Percentiles rank a stretch among this genome's conserved stretches.
These are phyloP conservation scores for Vulpes vulpes DNA, from an alignment of 2,113 vertebrate species.

Conservation along the genomic window DNA sequence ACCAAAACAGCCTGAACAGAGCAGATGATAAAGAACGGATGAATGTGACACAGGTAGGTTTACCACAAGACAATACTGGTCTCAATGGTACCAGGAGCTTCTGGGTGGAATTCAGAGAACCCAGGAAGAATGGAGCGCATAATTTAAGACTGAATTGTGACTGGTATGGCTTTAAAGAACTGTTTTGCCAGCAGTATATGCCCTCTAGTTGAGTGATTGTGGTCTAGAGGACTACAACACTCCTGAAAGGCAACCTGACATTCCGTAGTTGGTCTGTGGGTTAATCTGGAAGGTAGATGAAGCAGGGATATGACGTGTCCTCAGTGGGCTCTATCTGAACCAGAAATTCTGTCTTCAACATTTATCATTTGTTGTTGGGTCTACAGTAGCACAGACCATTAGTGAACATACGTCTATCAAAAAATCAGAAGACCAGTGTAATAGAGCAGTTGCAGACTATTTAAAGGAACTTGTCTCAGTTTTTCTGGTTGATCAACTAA, in stretches of 20 bases:
- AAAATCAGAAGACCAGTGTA: background rate
- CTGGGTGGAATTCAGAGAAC: background rate
- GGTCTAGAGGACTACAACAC: background rate
- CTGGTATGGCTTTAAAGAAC: background rate
- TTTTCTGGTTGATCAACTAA: slow-evolving; percentile 16
- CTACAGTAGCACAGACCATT: background rate
- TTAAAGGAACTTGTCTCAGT: background rate
- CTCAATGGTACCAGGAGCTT: background rate
- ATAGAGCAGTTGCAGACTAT: background rate
- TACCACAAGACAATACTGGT: background rate
- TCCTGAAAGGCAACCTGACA: background rate
- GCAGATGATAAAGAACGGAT: background rate
- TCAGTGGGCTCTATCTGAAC: background rate
- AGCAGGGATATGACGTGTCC: background rate
- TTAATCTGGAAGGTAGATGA: background rate
- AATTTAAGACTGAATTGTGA: background rate
- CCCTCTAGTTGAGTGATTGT: background rate
- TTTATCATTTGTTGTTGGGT: background rate
- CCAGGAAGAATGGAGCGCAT: background rate
- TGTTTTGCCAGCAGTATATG: background rate
- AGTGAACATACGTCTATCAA: background rate
- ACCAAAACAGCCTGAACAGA: background rate
- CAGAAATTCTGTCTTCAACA: background rate
- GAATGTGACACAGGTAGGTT: background rate
- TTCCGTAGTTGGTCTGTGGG: background rate